Conservation (phyloP, 1,140 invertebrate genomes). For the Hetaerina americana region DNA sequence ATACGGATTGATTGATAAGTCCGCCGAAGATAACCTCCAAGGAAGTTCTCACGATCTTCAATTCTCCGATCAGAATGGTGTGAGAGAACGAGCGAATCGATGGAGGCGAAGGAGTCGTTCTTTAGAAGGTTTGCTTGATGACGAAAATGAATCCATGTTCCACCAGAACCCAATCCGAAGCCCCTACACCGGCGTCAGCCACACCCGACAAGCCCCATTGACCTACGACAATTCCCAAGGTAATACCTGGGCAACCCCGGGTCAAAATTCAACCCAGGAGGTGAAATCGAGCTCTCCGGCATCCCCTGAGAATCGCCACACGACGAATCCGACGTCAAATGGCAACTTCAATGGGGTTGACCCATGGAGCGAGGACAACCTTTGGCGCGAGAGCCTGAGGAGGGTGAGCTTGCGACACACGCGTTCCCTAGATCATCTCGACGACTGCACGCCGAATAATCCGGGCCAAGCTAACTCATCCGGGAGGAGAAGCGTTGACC, state of each 20-base stretch:
- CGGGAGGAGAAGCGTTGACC: constrained; percentile 8
- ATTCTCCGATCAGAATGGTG: background rate
- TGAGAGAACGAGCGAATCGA: background rate
- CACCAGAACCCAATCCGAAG: background rate
- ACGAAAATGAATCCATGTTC: constrained; percentile 24
- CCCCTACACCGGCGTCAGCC: background rate
- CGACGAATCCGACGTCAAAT: background rate
- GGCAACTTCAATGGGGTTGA: constrained; percentile 35
- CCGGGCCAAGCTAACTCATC: background rate
- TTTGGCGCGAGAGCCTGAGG: constrained; percentile 65
- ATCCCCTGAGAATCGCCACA: background rate
- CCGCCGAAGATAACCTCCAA: background rate
- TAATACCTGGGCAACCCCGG: constrained; percentile 7
- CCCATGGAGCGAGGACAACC: constrained; percentile 67
- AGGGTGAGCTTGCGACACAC: constrained; percentile 65
- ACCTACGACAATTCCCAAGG: constrained; percentile 8
- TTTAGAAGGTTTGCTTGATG: constrained; percentile 47
- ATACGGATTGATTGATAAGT: constrained; percentile 29
- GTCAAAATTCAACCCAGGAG: background rate
- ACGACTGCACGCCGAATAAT: constrained; percentile 24
- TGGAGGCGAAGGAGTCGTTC: constrained; percentile 34
- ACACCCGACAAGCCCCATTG: background rate
- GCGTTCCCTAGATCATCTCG: constrained; percentile 62
- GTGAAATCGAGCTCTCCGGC: no score
- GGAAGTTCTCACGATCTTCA: background rate